Percentiles rank a stretch among this genome's conserved stretches.
phyloP scores from a whole-genome alignment of 2,888 invertebrate species.

The Capitulum mitella region DNA sequence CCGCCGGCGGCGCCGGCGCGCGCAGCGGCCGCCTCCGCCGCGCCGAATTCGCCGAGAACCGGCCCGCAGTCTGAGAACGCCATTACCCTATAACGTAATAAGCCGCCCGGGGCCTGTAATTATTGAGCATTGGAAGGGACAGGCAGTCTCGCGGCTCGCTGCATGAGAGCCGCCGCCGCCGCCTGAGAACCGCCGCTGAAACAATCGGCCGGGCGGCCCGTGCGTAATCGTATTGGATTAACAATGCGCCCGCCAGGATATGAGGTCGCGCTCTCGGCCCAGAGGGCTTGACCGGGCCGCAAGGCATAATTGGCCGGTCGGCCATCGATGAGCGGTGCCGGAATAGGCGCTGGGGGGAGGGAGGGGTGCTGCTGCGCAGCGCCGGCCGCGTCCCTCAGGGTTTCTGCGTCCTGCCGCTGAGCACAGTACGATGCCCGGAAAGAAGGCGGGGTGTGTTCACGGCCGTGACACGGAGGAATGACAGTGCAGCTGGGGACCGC shows the following conservation, averaged over 20 bases:
- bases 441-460: too few species aligned
- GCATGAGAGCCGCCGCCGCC: constrained; percentile 6
- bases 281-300: too few species aligned
- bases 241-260: not conserved
- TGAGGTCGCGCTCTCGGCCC: not conserved
- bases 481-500: too few species aligned
- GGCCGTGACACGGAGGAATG: too few species aligned
- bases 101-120: not conserved
- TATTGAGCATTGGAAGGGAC: not conserved
- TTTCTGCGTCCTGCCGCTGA: too few species aligned
- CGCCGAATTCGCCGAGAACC: not conserved
- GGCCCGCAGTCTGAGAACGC: not conserved
- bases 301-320: too few species aligned
- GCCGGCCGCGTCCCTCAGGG: too few species aligned
- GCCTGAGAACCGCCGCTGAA: constrained; percentile 6
- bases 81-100: constrained; percentile 7
- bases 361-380: too few species aligned
- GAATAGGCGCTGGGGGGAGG: too few species aligned
- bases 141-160: not conserved
- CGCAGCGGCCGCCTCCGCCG: too few species aligned
- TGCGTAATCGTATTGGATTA: not conserved
- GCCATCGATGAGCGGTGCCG: too few species aligned
- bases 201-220: not conserved
- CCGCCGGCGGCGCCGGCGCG: not conserved
- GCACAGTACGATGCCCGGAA: too few species aligned